Base-by-base conservation (phyloP, 30 jellyfish, hydroid and myxozoan genomes). In the Aurelia sp. region DNA sequence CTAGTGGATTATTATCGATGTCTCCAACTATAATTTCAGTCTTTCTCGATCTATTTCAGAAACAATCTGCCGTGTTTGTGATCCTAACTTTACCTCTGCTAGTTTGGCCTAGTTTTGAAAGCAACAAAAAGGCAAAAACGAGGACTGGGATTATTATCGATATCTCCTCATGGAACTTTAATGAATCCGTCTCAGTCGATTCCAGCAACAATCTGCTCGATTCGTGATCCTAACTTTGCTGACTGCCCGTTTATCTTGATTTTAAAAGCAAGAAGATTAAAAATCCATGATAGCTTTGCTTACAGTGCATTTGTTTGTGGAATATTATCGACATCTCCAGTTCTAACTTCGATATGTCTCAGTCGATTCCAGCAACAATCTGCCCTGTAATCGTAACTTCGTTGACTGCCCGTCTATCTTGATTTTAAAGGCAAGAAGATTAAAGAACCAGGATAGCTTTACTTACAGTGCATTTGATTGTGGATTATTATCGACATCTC, bases 141-240 rank as follows among this genome's bases (percentile, higher is more conserved):
- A n/a, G n/a, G n/a, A n/a, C n/a, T n/a, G n/a, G 52, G 67, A 13
- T 63, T 27, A 22, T 33, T 22, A 71, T 71, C 66, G 37, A 71
- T 20, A 44, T 40, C 30, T 41, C 81, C 81, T n/a, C n/a, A n/a
- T n/a, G n/a, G n/a, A 37, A 71, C 70, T 44, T 69, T 71, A 22
- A 71, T 71, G 69, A 47, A 71, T n/a, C 20, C 16, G 19, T 52
- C 21, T 71, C 10, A 71, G 68, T 13, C 40, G 12, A 71, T 8
- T 44, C 81, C 81, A 71, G 41, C 81, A 37, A 18, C 81, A 40
- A 8, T 44, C 81, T 19, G 0, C 8, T 40, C 67, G 7, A 44
- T 71, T 71, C 55, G 81, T 71, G 21, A 71, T 71, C n/a, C 64
- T 71, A 17, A 71, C 81, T 44, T 71, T 20, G 55, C 18, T 47